phyloP scores from a whole-genome alignment of 1,140 invertebrate genomes.

The Branchinecta lindahli region DNA sequence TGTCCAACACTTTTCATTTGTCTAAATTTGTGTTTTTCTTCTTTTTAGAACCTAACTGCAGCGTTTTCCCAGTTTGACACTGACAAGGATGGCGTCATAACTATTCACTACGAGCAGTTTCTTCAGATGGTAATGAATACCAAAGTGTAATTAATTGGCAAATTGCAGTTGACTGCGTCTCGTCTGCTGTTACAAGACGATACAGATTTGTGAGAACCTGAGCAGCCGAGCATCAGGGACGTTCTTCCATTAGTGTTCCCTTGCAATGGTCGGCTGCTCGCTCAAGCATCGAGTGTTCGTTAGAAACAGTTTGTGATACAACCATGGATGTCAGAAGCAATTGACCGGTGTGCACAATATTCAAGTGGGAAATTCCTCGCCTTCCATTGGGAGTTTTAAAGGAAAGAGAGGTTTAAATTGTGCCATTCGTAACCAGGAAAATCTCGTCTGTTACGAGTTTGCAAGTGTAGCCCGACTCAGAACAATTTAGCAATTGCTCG shows the following conservation, averaged over 20 bases:
- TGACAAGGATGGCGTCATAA: slow-evolving; percentile 86
- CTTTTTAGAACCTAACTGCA: slow-evolving; percentile 69
- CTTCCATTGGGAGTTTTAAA: too few species aligned
- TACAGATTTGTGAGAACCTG: neutral
- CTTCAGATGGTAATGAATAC: slow-evolving; percentile 57
- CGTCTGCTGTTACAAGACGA: too few species aligned
- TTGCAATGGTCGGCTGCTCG: neutral
- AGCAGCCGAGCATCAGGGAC: neutral
- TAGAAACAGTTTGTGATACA: too few species aligned
- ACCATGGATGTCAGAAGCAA: neutral
- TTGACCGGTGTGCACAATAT: neutral
- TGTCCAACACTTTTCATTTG: too few species aligned
- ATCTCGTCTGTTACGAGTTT: too few species aligned
- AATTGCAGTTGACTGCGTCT: too few species aligned
- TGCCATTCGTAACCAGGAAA: too few species aligned
- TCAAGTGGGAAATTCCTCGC: neutral
- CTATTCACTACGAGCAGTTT: slow-evolving; percentile 94
- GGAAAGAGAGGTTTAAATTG: too few species aligned
- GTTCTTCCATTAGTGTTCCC: neutral
- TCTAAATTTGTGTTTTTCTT: slow-evolving; percentile 25
- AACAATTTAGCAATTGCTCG: too few species aligned
- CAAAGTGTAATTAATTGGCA: slow-evolving; percentile 13
- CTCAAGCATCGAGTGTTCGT: too few species aligned
- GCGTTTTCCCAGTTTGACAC: slow-evolving; percentile 79
- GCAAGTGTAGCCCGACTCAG: too few species aligned